Evolutionary conservation across 2,797 vertebrate genomes (phyloP), one percentile per base, ranked within the genome.

Genomic region (Rhinogobio ventralis): DNA sequence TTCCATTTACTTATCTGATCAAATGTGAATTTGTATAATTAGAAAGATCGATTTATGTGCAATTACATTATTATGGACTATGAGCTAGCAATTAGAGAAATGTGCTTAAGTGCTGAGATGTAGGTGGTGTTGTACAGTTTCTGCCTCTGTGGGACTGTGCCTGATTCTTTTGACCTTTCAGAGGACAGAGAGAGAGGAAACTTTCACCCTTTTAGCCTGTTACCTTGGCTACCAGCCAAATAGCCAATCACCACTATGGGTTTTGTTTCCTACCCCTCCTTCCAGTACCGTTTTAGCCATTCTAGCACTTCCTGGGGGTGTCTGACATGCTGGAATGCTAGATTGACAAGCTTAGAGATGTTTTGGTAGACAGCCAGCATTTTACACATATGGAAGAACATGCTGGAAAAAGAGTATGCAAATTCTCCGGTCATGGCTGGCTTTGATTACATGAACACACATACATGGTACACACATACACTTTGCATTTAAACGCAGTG

Each of bases 171-270:
- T 90, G 91, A 92, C 92, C 91, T 90, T 89, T 90, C 82, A 82
- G 90, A 92, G 92, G 91, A 90, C 89, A 91, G 89, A 91, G 90
- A 91, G 88, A 88, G 90, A 66, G 71, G 39, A 72, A 79, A 78
- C 74, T 74, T 51, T 82, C 90, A 91, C 89, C 87, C 90, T 85
- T 82, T 80, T 87, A 85, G 88, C 92, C 89, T 87, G 88, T 87
- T 73, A 5, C 83, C 89, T 92, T 95, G 93, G 94, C 93, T 90
- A 87, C 85, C 46, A 87, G 93, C 93, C 95, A 95, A 92, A 93
- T 89, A 92, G 87, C 93, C 93, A 94, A 94, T 94, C 92, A 93
- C 86, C 85, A 88, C 93, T 93, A 94, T 91, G 88, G 90, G 90
- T 93, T 93, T 93, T 93, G 93, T 93, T 94, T 92, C 92, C 91